A percentile compares a stretch with the other conserved stretches of the same genome.
Conservation (phyloP, 2,888 invertebrate species). For the Tupiocoris notatus region DNA sequence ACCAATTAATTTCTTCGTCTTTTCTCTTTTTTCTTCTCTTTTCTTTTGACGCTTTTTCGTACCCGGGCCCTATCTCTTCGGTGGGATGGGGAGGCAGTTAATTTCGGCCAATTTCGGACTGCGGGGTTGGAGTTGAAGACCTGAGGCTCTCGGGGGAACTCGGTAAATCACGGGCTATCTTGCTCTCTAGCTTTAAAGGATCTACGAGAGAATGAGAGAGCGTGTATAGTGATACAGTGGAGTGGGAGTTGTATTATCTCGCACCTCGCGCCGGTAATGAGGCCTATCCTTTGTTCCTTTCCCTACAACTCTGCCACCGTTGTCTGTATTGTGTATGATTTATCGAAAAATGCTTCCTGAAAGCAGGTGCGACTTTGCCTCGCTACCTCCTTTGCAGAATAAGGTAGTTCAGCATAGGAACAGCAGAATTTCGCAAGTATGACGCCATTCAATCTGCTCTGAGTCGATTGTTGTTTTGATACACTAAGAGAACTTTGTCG, state of each 20-base stretch:
- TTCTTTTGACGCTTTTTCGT: slow-evolving; percentile 2
- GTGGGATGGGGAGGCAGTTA: slow-evolving; percentile 11
- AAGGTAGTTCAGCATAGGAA: too few species aligned
- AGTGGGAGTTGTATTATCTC: slow-evolving; percentile 22
- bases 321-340: slow-evolving; percentile 18
- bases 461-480: too few species aligned
- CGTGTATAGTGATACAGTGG: not conserved
- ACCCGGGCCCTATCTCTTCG: not conserved
- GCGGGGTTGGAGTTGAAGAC: not conserved
- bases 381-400: too few species aligned
- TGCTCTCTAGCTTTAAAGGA: not conserved
- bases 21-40: not conserved
- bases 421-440: too few species aligned
- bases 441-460: too few species aligned
- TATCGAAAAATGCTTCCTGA: slow-evolving; percentile 29
- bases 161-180: slow-evolving; percentile 14
- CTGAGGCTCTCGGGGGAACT: slow-evolving; percentile 1
- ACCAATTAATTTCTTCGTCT: slow-evolving; percentile 20
- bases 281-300: slow-evolving; percentile 21
- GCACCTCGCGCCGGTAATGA: slow-evolving; percentile 20
- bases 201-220: not conserved
- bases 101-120: slow-evolving; percentile 18
- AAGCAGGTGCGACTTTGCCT: slow-evolving; percentile 15
- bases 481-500: too few species aligned
- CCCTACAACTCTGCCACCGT: not conserved